Percentiles rank a stretch among this genome's conserved stretches.
Conservation (phyloP, 1,140 invertebrate genomes). For the Popillia japonica region DNA sequence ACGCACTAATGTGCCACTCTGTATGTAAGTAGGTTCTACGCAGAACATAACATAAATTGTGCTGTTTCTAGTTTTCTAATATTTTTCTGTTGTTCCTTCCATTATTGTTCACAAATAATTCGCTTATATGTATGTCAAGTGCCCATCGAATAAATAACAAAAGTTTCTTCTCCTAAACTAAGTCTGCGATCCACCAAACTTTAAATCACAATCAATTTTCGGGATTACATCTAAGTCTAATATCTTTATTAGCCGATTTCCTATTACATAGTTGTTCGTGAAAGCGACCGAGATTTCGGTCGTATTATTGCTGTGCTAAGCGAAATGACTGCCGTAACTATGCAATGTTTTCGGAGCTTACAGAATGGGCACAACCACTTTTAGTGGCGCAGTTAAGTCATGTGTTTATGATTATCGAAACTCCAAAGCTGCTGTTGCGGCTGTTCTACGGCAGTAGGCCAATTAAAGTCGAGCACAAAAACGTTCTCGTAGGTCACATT, state of each 20-base stretch:
- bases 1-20: too few species aligned
- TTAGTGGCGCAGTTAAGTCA: slow-evolving; percentile 24
- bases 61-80: too few species aligned
- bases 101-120: too few species aligned
- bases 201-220: neutral
- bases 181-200: too few species aligned
- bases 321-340: slow-evolving; percentile 13
- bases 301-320: neutral
- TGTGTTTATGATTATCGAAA: slow-evolving; percentile 32
- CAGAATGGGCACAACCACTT: neutral
- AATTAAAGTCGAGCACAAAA: neutral
- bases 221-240: neutral
- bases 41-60: too few species aligned
- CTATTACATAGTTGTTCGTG: neutral
- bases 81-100: too few species aligned
- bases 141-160: too few species aligned
- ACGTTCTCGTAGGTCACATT: neutral
- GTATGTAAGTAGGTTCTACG: too few species aligned
- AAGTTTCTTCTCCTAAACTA: too few species aligned
- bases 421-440: neutral
- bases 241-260: neutral
- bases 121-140: too few species aligned
- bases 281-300: slow-evolving; percentile 26
- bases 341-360: slow-evolving; percentile 30
- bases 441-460: neutral